Evolutionary conservation across 2,888 invertebrate genomes (phyloP), one percentile per base, ranked within the genome.

Genomic region (Branchellion lobata): DNA sequence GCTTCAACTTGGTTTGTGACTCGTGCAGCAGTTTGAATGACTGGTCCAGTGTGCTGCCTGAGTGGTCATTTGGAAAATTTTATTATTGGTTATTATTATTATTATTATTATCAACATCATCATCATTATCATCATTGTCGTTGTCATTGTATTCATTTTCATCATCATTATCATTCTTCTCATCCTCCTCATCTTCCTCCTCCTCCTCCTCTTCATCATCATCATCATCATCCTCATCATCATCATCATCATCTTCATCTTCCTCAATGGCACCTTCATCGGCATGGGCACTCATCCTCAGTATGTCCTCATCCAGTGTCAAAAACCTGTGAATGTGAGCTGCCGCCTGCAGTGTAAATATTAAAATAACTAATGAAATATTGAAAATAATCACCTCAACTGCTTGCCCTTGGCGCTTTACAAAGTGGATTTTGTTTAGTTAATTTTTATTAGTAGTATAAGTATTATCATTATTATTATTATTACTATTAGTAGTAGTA

Each of bases 261-360:
- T 95, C 29, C 8, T 40, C 40, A 40, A 40, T 5, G 14, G 40
- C 24, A 90, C 90, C 90, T 88, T 90, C 90, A 33, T 91, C 91
- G 84, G 94, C 90, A 89, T 95, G 91, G 83, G 93, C 93, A 3
- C 93, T 93, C 85, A 92, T 91, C 84, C 92, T 91, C 8, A 94
- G 86, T 18, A 93, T 89, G 81, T 91, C 91, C 85, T 95, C 94
- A 88, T 96, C 96, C 92, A 97, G 94, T 78, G 93, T 92, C 65
- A 96, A 90, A 88, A 95, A 97, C 68, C 98, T 91, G 84, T 96
- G 94, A 71, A 99, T 93, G 86, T 97, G 97, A 0, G 92, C 94
- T 18, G 98, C 97, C 79, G 96, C 96, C 88, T 88, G 82, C 33
- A 81, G 81, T 47, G 14, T 18, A 47, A 34, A n/a, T 11, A 36